Percentiles rank a stretch among this genome's conserved stretches.
phyloP scores from a whole-genome alignment of 2,888 invertebrate genomes.

The Elaeidobius kamerunicus region DNA sequence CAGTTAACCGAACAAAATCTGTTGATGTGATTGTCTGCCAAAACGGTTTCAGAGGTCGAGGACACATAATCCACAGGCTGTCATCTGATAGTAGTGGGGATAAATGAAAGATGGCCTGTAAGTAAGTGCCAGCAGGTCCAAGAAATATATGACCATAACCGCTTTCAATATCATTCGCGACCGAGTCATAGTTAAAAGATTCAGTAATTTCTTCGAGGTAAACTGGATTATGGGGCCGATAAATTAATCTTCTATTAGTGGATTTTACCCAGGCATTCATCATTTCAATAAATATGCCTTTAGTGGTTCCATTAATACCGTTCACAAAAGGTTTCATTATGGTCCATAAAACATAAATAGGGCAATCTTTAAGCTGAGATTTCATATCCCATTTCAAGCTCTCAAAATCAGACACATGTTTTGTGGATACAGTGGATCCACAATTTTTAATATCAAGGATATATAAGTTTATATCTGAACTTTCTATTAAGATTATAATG shows the following conservation, averaged over 20 bases:
- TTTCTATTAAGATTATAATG: too few species aligned
- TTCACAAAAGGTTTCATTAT: conserved; percentile 17
- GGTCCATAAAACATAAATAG: conserved; percentile 15
- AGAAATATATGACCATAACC: conserved; percentile 20
- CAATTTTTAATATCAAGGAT: too few species aligned
- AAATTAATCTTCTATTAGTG: conserved; percentile 7
- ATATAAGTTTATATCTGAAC: too few species aligned
- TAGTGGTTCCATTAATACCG: not conserved
- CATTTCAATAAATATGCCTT: conserved; percentile 16
- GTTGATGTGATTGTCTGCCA: conserved; percentile 6
- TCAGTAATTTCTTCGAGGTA: conserved; percentile 20
- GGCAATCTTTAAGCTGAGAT: conserved; percentile 5
- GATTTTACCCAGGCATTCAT: conserved; percentile 8
- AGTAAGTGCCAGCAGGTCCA: conserved; percentile 10
- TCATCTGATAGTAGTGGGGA: conserved; percentile 14
- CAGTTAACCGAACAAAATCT: not conserved
- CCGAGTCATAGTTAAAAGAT: conserved; percentile 10
- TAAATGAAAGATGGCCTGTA: conserved; percentile 6
- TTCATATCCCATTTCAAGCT: conserved; percentile 6
- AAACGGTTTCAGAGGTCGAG: not conserved
- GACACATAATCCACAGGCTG: conserved; percentile 9
- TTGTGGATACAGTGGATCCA: too few species aligned
- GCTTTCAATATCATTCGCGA: conserved; percentile 11
- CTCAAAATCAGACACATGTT: too few species aligned
- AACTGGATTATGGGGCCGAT: conserved; percentile 14